Percentiles rank a stretch among this genome's conserved stretches.
These are phyloP conservation scores for Aplocera efformata DNA, from an alignment of 2,888 invertebrate species.

Conservation along the genomic window DNA sequence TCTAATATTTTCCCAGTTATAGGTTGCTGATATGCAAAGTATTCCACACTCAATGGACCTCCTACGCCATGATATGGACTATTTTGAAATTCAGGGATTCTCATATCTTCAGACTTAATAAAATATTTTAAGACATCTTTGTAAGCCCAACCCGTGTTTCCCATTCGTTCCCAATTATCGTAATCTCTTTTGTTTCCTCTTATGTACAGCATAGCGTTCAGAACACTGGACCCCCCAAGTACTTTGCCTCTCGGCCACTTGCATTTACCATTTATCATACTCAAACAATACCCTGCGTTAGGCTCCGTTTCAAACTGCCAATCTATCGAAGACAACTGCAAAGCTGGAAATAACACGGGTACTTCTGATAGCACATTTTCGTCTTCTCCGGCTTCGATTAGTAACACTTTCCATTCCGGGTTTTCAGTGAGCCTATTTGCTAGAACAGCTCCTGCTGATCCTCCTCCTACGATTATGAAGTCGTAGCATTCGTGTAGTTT, in stretches of 20 bases:
- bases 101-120: slow-evolving; percentile 89
- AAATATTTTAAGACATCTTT: slow-evolving; percentile 88
- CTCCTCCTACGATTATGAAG: slow-evolving; percentile 90
- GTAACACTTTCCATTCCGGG: slow-evolving; percentile 84
- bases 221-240: slow-evolving; percentile 88
- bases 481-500: slow-evolving; percentile 84
- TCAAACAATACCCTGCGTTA: slow-evolving; percentile 83
- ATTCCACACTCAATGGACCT: slow-evolving; percentile 87
- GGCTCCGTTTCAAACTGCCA: slow-evolving; percentile 91
- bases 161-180: slow-evolving; percentile 89
- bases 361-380: slow-evolving; percentile 86
- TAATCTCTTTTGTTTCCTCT: slow-evolving; percentile 92
- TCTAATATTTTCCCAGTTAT: slow-evolving; percentile 84
- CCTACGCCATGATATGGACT: slow-evolving; percentile 85
- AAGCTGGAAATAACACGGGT: slow-evolving; percentile 84
- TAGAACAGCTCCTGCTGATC: slow-evolving; percentile 89
- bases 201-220: slow-evolving; percentile 95
- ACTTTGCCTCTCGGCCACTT: slow-evolving; percentile 91
- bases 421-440: slow-evolving; percentile 90
- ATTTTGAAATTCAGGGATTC: slow-evolving; percentile 79
- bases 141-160: slow-evolving; percentile 90
- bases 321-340: slow-evolving; percentile 87
- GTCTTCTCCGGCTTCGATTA: slow-evolving; percentile 90
- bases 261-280: slow-evolving; percentile 83
- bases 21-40: slow-evolving; percentile 85